Percentiles rank a stretch among this genome's conserved stretches.
phyloP scores from a whole-genome alignment of 2,888 invertebrate genomes.

The Encarsia formosa region DNA sequence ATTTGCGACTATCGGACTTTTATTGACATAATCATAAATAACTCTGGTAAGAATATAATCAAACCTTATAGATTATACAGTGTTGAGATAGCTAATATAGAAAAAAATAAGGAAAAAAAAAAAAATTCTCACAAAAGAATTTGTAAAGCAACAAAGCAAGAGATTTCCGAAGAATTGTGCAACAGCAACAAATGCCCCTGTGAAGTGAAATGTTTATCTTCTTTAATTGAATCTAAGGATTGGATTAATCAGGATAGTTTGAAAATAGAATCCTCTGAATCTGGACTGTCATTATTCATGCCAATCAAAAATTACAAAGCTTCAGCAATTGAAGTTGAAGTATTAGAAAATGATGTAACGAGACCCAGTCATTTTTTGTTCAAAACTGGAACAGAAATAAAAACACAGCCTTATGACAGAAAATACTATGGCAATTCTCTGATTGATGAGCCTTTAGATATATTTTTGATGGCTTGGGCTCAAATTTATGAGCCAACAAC shows the following conservation, averaged over 20 bases:
- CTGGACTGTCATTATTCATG: conserved; percentile 33
- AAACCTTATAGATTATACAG: conserved; percentile 39
- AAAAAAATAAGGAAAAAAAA: conserved; percentile 30
- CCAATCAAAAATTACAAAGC: conserved; percentile 38
- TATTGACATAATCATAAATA: conserved; percentile 34
- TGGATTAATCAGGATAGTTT: conserved; percentile 35
- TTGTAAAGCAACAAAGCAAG: too few relatives aligned
- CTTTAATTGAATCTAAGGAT: conserved; percentile 36
- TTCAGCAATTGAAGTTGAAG: conserved; percentile 38
- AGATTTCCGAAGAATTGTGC: too few relatives aligned
- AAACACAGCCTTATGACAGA: conserved; percentile 28
- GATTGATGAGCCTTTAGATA: conserved; percentile 38
- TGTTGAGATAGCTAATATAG: conserved; percentile 39
- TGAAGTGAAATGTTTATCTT: too few relatives aligned
- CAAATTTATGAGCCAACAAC: conserved; percentile 41
- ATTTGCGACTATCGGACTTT: conserved; percentile 33
- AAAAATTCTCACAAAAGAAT: too few relatives aligned
- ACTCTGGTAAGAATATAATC: conserved; percentile 29
- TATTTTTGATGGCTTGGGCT: conserved; percentile 47
- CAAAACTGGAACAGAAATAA: background rate
- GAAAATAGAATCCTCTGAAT: conserved; percentile 24
- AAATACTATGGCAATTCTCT: conserved; percentile 35
- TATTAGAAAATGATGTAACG: conserved; percentile 41
- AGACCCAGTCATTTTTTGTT: conserved; percentile 37
- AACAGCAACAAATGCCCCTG: too few relatives aligned